Evolutionary conservation across 2,113 vertebrate genomes (phyloP), one percentile per base, ranked within the genome.

Genomic region (Gymnocephalus cernua): DNA sequence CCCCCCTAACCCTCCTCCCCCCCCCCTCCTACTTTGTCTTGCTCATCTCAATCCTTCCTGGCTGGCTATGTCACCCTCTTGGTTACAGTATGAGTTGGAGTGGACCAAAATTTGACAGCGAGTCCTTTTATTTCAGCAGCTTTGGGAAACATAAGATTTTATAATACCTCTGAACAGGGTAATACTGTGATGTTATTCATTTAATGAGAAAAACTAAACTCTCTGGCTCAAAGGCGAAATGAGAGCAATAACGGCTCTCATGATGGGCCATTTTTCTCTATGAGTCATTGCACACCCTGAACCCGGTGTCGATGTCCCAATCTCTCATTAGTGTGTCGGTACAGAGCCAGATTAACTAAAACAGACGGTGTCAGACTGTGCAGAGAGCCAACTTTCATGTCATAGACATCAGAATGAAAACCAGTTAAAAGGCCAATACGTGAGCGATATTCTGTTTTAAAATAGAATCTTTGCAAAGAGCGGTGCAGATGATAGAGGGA

Each of bases 141-240:
- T 66, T 74, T 80, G 89, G 84, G 86, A 90, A 89, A 91, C 89
- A 83, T 77, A 70, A 84, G 67, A 66, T 72, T 83, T 88, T 79
- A 82, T 64, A 86, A 77, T 74, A 57, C 81, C 69, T 68, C 54
- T 65, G 82, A 72, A 89, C 62, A 45, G 50, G 64, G 72, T 76
- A 59, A 79, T 81, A 71, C 56, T 67, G 74, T 45, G 64, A 77
- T 84, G 85, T 69, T 89, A 75, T 89, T 89, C 81, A 85, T 88
- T 92, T 91, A 88, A 88, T 89, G 90, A 89, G 87, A 90, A 80
- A 83, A 84, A 83, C 67, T 51, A 85, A 91, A 85, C 70, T 83
- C 75, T 73, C 73, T 74, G 83, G 82, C 90, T 89, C 88, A 74
- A 78, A 90, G 88, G 84, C 89, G 79, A 76, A 90, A 82, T 74